phyloP scores from a whole-genome alignment of 2,797 vertebrate species.

The Neopelma chrysocephalum region DNA sequence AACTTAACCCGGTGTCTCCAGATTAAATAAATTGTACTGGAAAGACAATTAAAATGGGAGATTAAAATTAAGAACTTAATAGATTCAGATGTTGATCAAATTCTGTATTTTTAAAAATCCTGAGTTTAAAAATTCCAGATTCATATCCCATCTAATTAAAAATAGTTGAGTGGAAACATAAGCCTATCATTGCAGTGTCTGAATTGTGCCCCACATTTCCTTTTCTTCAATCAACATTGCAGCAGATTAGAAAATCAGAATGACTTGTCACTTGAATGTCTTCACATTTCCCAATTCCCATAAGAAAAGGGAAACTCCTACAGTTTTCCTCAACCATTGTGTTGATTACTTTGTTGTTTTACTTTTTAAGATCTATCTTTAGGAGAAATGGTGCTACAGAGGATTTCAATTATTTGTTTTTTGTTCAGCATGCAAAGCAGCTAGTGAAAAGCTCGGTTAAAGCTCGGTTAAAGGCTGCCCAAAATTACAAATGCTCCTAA shows the following conservation, averaged over 20 bases:
- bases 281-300: neutral
- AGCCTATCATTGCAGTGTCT: neutral
- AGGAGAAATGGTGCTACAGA: neutral
- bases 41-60: neutral
- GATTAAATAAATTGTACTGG: neutral
- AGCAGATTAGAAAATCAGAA: neutral
- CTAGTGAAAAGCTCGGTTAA: neutral
- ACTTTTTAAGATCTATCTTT: neutral
- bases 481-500: neutral
- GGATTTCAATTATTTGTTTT: neutral
- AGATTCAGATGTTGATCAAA: neutral
- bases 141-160: neutral
- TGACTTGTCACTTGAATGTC: neutral
- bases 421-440: neutral
- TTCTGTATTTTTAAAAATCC: neutral
- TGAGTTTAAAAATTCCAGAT: neutral
- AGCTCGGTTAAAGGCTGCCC: neutral
- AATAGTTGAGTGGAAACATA: neutral
- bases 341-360: neutral
- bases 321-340: neutral
- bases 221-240: neutral
- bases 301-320: neutral
- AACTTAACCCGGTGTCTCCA: neutral
- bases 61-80: neutral
- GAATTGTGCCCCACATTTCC: neutral